Evolutionary conservation across 2,888 invertebrate genomes (phyloP), one percentile per base, ranked within the genome.

Genomic region (Drosophila pegasa): DNA sequence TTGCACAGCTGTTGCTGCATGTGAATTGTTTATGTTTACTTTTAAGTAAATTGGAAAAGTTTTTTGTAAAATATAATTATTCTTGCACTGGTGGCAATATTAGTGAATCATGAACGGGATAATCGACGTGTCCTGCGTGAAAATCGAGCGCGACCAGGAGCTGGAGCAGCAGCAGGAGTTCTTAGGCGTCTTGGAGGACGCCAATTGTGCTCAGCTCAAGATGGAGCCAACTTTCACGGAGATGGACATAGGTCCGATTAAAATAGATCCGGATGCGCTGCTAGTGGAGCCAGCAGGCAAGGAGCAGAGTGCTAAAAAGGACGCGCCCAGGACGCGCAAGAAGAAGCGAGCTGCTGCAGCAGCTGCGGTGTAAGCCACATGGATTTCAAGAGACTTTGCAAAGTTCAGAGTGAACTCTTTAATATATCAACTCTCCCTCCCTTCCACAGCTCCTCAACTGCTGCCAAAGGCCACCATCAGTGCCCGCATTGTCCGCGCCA

Each of bases 231-330:
- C 16, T 12, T 48, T 37, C 2, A 18, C 25, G 1, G 60, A 60
- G 7, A 43, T 61, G 2, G 57, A 73, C 12, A 58, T 73, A 31
- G 71, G 67, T 16, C 54, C 71, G 10, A 9, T 73, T 5, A 71
- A 71, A 41, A 65, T 73, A 37, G 71, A 71, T 9, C 22, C 55
- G 9, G 43, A 22, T 18, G 41, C 5, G 5, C 2, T 29, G 14
- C 31, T 2, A 12, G 31, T 31, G 2, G 47, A 20, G 31, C 31
- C 18, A 48, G 31, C 31, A 14, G 0, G 0, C 10, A 27, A 10
- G 25, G 7, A 25, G 27, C 14, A 5, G 35, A 16, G 4, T 27
- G 3, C 2, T 12, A 5, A 29, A 27, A 47, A 18, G 14, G 20
- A 9, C 12, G 0, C 12, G 6, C 16, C 33, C 14, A 48, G 20